phyloP scores from a whole-genome alignment of 2,888 invertebrate genomes.

The Cheilosia vernalis region DNA sequence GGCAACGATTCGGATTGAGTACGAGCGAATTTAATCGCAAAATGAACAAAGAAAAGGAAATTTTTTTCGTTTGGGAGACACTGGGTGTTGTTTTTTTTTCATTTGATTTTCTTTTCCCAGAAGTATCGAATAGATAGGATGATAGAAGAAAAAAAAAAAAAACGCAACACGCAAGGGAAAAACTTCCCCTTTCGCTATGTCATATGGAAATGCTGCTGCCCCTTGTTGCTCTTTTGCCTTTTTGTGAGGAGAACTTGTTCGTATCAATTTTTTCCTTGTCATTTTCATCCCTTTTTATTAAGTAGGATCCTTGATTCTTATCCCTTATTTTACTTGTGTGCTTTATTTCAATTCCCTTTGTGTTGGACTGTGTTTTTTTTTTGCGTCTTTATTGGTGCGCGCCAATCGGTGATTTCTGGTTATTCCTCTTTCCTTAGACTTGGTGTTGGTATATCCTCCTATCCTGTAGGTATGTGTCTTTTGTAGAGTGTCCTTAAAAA shows the following conservation, averaged over 20 bases:
- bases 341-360: conserved; percentile 63
- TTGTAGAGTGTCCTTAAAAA: conserved; percentile 47
- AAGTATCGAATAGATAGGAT: neutral
- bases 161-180: conserved; percentile 68
- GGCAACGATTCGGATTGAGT: conserved; percentile 31
- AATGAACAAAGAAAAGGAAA: conserved; percentile 73
- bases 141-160: conserved; percentile 27
- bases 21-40: conserved; percentile 62
- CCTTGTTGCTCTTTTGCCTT: conserved; percentile 72
- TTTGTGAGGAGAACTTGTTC: conserved; percentile 60
- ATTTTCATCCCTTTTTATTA: conserved; percentile 71
- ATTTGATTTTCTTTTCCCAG: conserved; percentile 7
- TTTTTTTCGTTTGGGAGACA: conserved; percentile 64
- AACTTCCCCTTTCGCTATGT: conserved; percentile 70
- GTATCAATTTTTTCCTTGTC: conserved; percentile 25
- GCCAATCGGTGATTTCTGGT: conserved; percentile 72
- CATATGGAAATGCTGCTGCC: conserved; percentile 68
- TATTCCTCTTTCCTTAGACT: conserved; percentile 48
- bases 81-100: conserved; percentile 36
- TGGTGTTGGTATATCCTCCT: neutral
- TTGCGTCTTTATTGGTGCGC: conserved; percentile 61
- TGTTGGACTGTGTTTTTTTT: conserved; percentile 41
- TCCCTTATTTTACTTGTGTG: conserved; percentile 61
- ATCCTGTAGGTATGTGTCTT: conserved; percentile 55
- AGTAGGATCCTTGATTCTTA: conserved; percentile 72